Evolutionary conservation across 2,888 invertebrate species (phyloP), one percentile per base, ranked within the genome.

Genomic region (Caradrina kadenii): DNA sequence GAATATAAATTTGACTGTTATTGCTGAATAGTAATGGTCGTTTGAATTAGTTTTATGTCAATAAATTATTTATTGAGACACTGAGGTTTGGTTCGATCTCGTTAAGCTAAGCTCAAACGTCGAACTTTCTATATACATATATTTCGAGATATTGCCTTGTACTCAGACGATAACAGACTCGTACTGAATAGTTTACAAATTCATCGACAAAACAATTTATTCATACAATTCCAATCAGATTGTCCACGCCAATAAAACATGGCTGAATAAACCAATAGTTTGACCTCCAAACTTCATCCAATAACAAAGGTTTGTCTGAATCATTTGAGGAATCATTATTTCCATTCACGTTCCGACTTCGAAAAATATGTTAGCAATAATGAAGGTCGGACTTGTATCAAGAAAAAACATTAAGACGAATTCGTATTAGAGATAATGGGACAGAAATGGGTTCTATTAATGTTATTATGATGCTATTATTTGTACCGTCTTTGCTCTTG

Each of bases 291-390:
- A 69, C 64, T 58, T 66, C 49, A 54, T 63, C 54, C 63, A 69
- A 61, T 74, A 76, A 69, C 62, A 45, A n/a, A 56, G 58, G 52
- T 74, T 65, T 53, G n/a, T 69, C 50, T 56, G 60, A 45, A 63
- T 67, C 68, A 63, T 76, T 65, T 61, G 54, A 45, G 62, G 56
- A 53, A 74, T 80, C 58, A 70, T 70, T 76, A 49, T 79, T 80
- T 80, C 82, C 17, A 49, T 48, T 76, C 82, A 82, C 76, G 81
- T 82, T 64, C 72, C 7, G 45, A 67, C 60, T 73, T 42, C 13
- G 65, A 68, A 66, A 71, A 67, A 62, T 71, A 70, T 68, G 68
- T 73, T 67, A 63, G 68, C 52, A 71, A 79, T 76, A 76, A 75
- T 63, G 58, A 64, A 70, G 66, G 63, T 58, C 68, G 19, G 58